phyloP scores from a whole-genome alignment of 2,113 vertebrate genomes.

The Cheilinus undulatus region DNA sequence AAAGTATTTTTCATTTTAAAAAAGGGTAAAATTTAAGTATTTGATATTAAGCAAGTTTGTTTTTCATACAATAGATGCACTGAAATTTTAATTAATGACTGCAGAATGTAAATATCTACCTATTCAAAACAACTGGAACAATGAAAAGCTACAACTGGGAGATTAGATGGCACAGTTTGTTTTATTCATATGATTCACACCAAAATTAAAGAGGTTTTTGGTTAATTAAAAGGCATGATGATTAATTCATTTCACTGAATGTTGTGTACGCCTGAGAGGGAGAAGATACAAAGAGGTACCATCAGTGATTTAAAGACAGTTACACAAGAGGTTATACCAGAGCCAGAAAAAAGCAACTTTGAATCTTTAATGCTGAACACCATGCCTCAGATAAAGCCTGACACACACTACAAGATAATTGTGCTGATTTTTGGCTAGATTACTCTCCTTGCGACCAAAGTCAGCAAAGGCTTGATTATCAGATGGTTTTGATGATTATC shows the following conservation, averaged over 20 bases:
- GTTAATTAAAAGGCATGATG: conserved; percentile 1
- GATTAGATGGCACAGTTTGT: conserved; percentile 4
- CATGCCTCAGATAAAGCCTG: too few species aligned
- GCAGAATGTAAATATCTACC: conserved; percentile 8
- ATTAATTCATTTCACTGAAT: background rate
- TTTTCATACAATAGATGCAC: background rate
- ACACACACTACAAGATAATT: too few species aligned
- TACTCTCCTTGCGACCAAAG: too few species aligned
- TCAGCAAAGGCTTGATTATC: too few species aligned
- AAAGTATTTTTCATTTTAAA: conserved; percentile 4
- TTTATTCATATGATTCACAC: background rate
- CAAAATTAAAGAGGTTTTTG: conserved; percentile 10
- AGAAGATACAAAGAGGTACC: background rate
- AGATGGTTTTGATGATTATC: too few species aligned
- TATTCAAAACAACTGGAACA: conserved; percentile 7
- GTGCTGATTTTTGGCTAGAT: too few species aligned
- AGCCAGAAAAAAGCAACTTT: background rate
- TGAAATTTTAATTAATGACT: conserved; percentile 28
- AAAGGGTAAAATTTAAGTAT: too few species aligned
- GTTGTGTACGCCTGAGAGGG: background rate
- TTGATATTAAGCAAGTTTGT: background rate
- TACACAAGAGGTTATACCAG: background rate
- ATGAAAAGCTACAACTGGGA: conserved; percentile 21
- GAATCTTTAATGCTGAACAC: background rate
- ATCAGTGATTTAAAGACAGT: background rate